phyloP scores from a whole-genome alignment of 2,888 invertebrate genomes.

The Stenodera caucasica region DNA sequence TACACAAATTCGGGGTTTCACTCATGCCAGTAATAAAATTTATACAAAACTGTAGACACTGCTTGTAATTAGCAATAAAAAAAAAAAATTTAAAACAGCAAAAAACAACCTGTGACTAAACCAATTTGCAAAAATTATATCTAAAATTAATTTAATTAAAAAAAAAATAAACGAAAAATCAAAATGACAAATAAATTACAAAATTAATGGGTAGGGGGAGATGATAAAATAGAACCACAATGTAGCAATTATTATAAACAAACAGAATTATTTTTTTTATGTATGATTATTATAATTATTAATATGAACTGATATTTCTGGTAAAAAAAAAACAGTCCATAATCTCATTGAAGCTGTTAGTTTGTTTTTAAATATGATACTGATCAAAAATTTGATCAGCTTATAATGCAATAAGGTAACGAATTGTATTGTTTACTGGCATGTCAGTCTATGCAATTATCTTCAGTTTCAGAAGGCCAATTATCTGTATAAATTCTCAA shows the following conservation, averaged over 20 bases:
- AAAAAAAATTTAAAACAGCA: neutral
- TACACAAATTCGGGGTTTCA: slow-evolving; percentile 32
- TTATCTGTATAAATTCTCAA: slow-evolving; percentile 72
- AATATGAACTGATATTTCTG: slow-evolving; percentile 5
- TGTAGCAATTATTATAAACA: slow-evolving; percentile 8
- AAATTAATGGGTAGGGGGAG: slow-evolving; percentile 9
- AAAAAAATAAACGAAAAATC: neutral
- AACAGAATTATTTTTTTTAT: neutral
- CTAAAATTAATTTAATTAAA: neutral
- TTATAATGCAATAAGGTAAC: slow-evolving; percentile 49
- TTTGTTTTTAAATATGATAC: slow-evolving; percentile 17
- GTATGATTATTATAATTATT: neutral
- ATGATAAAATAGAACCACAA: neutral
- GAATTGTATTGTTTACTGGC: slow-evolving; percentile 44
- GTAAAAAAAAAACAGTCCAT: slow-evolving; percentile 26
- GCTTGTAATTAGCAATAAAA: slow-evolving; percentile 1
- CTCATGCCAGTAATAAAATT: slow-evolving; percentile 27
- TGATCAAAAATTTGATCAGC: slow-evolving; percentile 35
- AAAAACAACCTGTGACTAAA: neutral
- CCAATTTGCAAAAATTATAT: neutral
- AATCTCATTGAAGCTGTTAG: slow-evolving; percentile 14
- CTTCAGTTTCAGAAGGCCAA: slow-evolving; percentile 52
- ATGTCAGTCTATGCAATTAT: slow-evolving; percentile 53
- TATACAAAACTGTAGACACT: slow-evolving; percentile 15
- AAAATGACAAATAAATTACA: slow-evolving; percentile 14